Base-by-base conservation (phyloP, 1,140 invertebrate genomes). In the Lordiphosa collinella region DNA sequence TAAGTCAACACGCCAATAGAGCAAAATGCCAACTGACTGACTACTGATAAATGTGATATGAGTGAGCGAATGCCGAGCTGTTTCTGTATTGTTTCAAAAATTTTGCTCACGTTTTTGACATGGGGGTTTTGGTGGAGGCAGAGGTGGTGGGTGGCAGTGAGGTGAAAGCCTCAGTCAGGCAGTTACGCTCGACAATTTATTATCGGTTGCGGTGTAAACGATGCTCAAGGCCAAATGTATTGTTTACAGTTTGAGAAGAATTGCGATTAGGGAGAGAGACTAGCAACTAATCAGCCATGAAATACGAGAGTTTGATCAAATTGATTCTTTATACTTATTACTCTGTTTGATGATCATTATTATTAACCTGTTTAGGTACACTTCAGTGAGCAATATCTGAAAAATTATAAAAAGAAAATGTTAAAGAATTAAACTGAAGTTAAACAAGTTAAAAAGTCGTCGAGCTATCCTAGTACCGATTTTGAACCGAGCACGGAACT, bases 1-100 rank as follows among this genome's bases (percentile, higher is more conserved):
- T 75, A 69, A 66, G 65, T 75, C 60, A 66, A 80, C 76, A 75
- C 72, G 55, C 55, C 63, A 78, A 79, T 73, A 59, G 14, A 55
- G 52, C 63, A 68, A 57, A 72, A 44, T 49, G 58, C 62, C 65
- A 63, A 80, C 71, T 82, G 76, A 49, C 73, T 59, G 65, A 37
- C 53, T 40, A 31, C 71, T 75, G 72, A 63, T 75, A 56, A 70
- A 61, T 58, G 34, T 80, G 76, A 82, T 82, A 82, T 63, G 71
- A 67, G 61, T 48, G 71, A 58, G 38, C 44, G 37, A 43, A 18
- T 35, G 11, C 5, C n/a, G 22, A 50, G 34, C 55, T 48, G 46
- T 32, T 22, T 13, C n/a, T 46, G 11, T 46, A 29, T 5, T 31
- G n/a, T 34, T 47, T 34, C 13, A 58, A 41, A 37, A 51, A 82